phyloP scores from a whole-genome alignment of 1,140 invertebrate species.

The Trichoplusia ni region DNA sequence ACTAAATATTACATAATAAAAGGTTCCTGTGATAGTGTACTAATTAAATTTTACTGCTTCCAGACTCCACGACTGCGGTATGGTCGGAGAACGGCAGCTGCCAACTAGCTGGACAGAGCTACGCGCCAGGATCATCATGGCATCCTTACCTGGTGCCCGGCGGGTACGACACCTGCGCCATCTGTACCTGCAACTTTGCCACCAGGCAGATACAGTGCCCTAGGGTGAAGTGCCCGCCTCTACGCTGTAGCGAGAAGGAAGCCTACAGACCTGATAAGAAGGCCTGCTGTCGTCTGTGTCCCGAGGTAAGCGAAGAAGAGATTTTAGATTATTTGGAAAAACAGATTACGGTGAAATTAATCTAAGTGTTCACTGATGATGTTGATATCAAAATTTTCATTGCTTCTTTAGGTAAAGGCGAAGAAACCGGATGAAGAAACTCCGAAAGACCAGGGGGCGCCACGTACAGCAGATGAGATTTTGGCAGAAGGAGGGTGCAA shows the following conservation, averaged over 20 bases:
- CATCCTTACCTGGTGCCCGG: slow-evolving; percentile 95
- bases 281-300: slow-evolving; percentile 90
- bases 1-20: too few relatives aligned
- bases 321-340: background rate
- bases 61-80: slow-evolving; percentile 79
- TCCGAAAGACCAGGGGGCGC: slow-evolving; percentile 78
- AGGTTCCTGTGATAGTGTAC: too few relatives aligned
- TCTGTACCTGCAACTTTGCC: slow-evolving; percentile 89
- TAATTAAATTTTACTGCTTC: background rate
- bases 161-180: slow-evolving; percentile 93
- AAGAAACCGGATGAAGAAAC: slow-evolving; percentile 74
- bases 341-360: too few relatives aligned
- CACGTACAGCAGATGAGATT: slow-evolving; percentile 84
- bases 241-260: slow-evolving; percentile 87
- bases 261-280: slow-evolving; percentile 87
- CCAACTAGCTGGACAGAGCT: slow-evolving; percentile 90
- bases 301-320: slow-evolving; percentile 73
- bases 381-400: background rate
- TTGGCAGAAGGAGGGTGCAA: slow-evolving; percentile 89
- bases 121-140: slow-evolving; percentile 90
- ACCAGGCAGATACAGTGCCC: slow-evolving; percentile 89
- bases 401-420: slow-evolving; percentile 58
- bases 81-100: slow-evolving; percentile 85
- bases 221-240: slow-evolving; percentile 87
- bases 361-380: too few relatives aligned